Evolutionary conservation across 2,113 vertebrate species (phyloP), one percentile per base, ranked within the genome.

Genomic region (Odobenus rosmarus): DNA sequence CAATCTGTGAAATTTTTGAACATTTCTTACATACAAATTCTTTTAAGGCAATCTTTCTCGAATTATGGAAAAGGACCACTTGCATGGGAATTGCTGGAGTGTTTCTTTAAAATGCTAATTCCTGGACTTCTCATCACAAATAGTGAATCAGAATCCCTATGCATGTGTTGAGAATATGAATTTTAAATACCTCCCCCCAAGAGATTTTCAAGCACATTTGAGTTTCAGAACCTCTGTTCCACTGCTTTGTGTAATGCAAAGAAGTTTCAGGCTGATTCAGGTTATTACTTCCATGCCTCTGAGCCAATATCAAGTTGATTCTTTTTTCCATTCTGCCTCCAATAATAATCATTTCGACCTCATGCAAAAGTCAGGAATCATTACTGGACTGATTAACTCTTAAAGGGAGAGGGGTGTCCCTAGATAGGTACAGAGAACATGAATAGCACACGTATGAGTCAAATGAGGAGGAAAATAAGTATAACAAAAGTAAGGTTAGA

Each of bases 181-280:
- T 90, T 76, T 67, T 90, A 82, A 33, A 59, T 39, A 21, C 53
- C 2, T 10, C 21, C 13, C 11, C 14, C 24, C 64, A 59, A 59
- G 42, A 94, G 42, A 79, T 85, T 81, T 79, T 81, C 39, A 51
- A 80, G 39, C 31, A 88, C n/a, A 46, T 79, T 71, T 91, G 57
- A 53, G 21, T 46, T 81, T 39, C 57, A 71, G 92, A 89, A 82
- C 4, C 3, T 82, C 33, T 14, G 1, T 91, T 88, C 71, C 28
- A 26, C 57, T 82, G 31, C 28, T 95, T 90, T 64, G 33, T 86
- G 51, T 39, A 71, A 59, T 7, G 36, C 46, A 39, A 53, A 24
- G 61, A 94, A 96, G 62, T 95, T 92, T 77, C n/a, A 53, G 83
- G 24, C 57, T n/a, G 57, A 51, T 92, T 89, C 49, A n/a, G 51